Percentiles rank a stretch among this genome's conserved stretches.
These are phyloP conservation scores for Pyrochroa serraticornis DNA, from an alignment of 2,888 invertebrate species.

Conservation along the genomic window DNA sequence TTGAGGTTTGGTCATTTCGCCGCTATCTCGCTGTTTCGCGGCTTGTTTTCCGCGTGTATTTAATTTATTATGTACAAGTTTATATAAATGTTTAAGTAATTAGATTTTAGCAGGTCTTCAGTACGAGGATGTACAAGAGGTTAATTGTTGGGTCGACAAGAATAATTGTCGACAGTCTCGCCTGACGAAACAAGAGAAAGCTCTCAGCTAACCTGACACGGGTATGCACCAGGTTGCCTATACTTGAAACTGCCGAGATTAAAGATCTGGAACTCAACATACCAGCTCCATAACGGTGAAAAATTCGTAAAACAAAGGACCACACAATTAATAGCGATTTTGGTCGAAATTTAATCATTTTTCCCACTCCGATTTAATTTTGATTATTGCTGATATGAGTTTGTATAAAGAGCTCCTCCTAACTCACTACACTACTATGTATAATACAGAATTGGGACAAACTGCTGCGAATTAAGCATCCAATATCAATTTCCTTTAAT, in stretches of 20 bases:
- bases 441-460: slow-evolving; percentile 25
- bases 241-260: slow-evolving; percentile 2
- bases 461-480: slow-evolving; percentile 28
- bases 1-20: slow-evolving; percentile 11
- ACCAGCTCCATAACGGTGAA: not conserved
- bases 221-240: slow-evolving; percentile 19
- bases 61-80: slow-evolving; percentile 2
- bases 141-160: slow-evolving; percentile 30
- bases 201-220: slow-evolving; percentile 29
- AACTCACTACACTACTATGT: slow-evolving; percentile 18
- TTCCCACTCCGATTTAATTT: not conserved
- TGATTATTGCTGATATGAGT: slow-evolving; percentile 8
- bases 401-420: slow-evolving; percentile 24
- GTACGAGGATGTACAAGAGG: slow-evolving; percentile 17
- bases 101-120: slow-evolving; percentile 12
- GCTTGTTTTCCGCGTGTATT: not conserved
- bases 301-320: not conserved
- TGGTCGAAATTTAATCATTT: not conserved
- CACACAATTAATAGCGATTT: not conserved
- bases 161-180: slow-evolving; percentile 31
- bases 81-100: slow-evolving; percentile 20
- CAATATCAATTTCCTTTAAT: slow-evolving; percentile 16
- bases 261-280: slow-evolving; percentile 1
- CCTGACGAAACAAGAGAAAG: slow-evolving; percentile 31
- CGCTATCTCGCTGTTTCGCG: not conserved